These are phyloP conservation scores for Pygoscelis antarcticus DNA, from an alignment of 2,113 vertebrate species.

Conservation along the genomic window DNA sequence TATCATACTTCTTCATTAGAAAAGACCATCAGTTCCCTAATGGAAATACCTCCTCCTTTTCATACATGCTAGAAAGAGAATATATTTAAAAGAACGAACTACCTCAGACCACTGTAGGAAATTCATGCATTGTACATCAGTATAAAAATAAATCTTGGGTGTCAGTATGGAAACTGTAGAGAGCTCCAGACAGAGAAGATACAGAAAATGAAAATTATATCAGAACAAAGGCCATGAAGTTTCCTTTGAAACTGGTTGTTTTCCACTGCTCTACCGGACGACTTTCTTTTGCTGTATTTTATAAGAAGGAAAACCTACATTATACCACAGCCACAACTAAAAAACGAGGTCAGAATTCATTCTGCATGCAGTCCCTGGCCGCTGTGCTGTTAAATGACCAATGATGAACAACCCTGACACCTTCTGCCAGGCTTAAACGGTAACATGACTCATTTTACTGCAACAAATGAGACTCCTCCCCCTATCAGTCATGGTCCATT, in stretches of 20 bases:
- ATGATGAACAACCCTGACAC: constrained; percentile 78
- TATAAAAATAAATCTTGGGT: constrained; percentile 3
- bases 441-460: constrained; percentile 90
- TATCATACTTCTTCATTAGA: neutral
- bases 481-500: constrained; percentile 91
- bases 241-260: neutral
- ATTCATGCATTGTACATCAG: neutral
- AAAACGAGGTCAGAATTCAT: constrained; percentile 59
- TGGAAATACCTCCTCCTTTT: neutral
- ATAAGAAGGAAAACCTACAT: neutral
- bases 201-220: neutral
- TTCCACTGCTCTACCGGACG: neutral
- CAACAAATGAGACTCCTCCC: constrained; percentile 89
- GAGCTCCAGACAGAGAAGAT: neutral
- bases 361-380: constrained; percentile 66
- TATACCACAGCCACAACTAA: neutral
- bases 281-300: neutral
- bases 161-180: neutral
- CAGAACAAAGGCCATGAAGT: neutral
- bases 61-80: neutral
- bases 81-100: neutral
- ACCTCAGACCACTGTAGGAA: neutral
- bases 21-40: neutral
- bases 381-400: constrained; percentile 79
- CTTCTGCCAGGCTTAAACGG: constrained; percentile 84